phyloP scores from a whole-genome alignment of 2,797 vertebrate genomes.

The Harpagifer antarcticus region DNA sequence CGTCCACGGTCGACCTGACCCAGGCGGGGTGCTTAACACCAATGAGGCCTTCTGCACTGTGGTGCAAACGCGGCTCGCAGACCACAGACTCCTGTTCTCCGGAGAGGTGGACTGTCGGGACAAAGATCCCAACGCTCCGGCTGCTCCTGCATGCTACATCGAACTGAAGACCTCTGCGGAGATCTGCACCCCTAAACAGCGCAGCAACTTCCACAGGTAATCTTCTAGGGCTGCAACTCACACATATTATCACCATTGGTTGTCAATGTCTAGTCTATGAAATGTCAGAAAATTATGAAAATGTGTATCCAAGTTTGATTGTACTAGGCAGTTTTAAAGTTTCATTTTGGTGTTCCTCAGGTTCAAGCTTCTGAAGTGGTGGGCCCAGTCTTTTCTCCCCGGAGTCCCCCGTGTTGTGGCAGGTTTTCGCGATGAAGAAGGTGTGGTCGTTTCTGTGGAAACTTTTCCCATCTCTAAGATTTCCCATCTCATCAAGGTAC shows the following conservation, averaged over 20 bases:
- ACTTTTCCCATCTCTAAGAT: slow-evolving; percentile 90
- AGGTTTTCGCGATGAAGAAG: slow-evolving; percentile 90
- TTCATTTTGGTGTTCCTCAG: slow-evolving; percentile 55
- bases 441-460: slow-evolving; percentile 86
- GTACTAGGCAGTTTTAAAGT: background rate
- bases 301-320: background rate
- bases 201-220: slow-evolving; percentile 91
- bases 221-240: too few species aligned
- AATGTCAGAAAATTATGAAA: too few species aligned
- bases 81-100: slow-evolving; percentile 90
- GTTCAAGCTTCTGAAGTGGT: slow-evolving; percentile 90
- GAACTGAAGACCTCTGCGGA: slow-evolving; percentile 94
- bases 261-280: too few species aligned
- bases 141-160: slow-evolving; percentile 89
- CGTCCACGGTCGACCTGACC: slow-evolving; percentile 77
- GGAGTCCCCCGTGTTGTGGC: slow-evolving; percentile 91
- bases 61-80: slow-evolving; percentile 88
- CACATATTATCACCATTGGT: too few species aligned
- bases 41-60: slow-evolving; percentile 94
- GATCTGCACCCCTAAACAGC: slow-evolving; percentile 90
- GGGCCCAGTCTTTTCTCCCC: slow-evolving; percentile 89
- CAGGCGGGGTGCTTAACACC: slow-evolving; percentile 90
- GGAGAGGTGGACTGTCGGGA: slow-evolving; percentile 93
- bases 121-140: slow-evolving; percentile 74
- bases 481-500: slow-evolving; percentile 91